Conservation (phyloP, 2,797 vertebrate genomes). For the Pipistrellus pipistrellus region DNA sequence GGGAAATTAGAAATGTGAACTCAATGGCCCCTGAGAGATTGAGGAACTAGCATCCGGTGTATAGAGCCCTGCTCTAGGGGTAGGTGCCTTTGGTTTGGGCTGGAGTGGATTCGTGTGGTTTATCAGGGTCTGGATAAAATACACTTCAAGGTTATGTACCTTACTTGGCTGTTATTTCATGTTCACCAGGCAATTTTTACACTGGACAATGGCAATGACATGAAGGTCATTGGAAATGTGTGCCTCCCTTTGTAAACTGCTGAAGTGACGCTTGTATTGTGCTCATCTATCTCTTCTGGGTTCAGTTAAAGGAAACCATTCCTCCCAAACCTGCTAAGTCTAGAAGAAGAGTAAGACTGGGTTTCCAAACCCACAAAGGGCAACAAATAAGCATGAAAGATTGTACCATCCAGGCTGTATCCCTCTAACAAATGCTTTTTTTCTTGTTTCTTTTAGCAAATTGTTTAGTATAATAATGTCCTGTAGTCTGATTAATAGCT, state of each 20-base stretch:
- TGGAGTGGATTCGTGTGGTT: background rate
- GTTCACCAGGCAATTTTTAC: background rate
- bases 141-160: background rate
- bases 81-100: background rate
- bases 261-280: background rate
- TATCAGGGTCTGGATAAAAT: background rate
- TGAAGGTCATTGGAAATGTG: background rate
- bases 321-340: background rate
- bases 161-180: background rate
- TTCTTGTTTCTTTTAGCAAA: background rate
- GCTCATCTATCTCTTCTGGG: background rate
- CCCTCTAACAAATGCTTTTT: background rate
- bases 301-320: background rate
- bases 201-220: background rate
- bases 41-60: fast-evolving
- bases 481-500: background rate
- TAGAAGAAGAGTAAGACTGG: background rate
- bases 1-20: background rate
- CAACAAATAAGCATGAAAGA: background rate
- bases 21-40: background rate
- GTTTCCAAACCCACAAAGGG: background rate
- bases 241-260: background rate
- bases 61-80: background rate
- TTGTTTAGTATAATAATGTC: slow-evolving; percentile 6
- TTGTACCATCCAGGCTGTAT: background rate